phyloP scores from a whole-genome alignment of 2,113 vertebrate species.

The Eurystomus gularis region DNA sequence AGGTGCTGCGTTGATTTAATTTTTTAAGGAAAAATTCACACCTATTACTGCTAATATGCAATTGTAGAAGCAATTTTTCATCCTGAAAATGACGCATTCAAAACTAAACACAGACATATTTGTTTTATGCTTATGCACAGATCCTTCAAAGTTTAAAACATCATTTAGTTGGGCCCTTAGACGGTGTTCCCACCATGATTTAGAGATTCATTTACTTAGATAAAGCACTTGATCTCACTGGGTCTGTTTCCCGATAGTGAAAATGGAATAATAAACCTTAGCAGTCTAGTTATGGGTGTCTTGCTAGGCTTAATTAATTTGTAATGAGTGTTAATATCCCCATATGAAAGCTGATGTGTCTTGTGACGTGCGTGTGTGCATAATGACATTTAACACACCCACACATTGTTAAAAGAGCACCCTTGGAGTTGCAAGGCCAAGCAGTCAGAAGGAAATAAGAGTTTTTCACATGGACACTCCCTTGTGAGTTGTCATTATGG shows the following conservation, averaged over 20 bases:
- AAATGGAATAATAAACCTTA: slow-evolving; percentile 22
- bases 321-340: background rate
- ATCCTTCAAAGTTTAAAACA: background rate
- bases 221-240: background rate
- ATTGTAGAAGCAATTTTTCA: background rate
- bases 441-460: background rate
- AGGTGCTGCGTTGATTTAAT: background rate
- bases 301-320: slow-evolving; percentile 33
- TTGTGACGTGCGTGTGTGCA: background rate
- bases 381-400: background rate
- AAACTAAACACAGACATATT: background rate
- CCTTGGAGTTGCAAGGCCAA: background rate
- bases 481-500: background rate
- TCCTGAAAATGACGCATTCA: background rate
- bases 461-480: background rate
- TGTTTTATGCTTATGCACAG: background rate
- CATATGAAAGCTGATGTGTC: background rate
- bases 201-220: slow-evolving; percentile 8
- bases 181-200: background rate
- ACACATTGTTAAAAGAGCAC: background rate
- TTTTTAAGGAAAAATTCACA: background rate
- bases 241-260: background rate
- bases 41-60: background rate
- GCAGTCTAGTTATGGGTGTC: slow-evolving; percentile 16
- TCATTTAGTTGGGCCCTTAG: background rate